Base-by-base conservation (phyloP, 30 jellyfish, hydroid and myxozoan genomes). In the Aurelia aurita complex sp. Pacific region DNA sequence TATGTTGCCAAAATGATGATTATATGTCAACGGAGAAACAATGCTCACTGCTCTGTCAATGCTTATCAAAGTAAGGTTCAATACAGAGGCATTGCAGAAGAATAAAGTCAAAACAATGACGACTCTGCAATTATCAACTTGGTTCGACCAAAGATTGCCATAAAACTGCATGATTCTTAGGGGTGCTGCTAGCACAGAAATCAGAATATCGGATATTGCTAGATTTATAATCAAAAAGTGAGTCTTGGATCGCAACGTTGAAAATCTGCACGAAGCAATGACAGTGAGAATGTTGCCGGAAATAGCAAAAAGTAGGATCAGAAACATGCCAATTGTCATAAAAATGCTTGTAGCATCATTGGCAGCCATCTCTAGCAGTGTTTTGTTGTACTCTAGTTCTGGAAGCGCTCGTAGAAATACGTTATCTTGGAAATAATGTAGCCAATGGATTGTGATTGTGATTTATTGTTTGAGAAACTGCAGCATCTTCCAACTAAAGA, bases 121-220 rank as follows among this genome's bases (percentile, higher is more conserved):
- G 5, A 73, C 64, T 67, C 81, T 54, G 54, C 95, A 86, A 71
- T 86, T 76, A 74, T 67, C 80, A 9, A 77, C 10, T 57, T 67
- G 50, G 40, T 64, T 77, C 2, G 89, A 76, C 89, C 89, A 86
- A 13, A 38, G 15, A 53, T 85, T 77, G 60, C 89, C 95, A 16
- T 23, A 77, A 19, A 52, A 62, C 43, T 86, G 88, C 19, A 76
- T 68, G 40, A 86, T 62, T 54, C 95, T 74, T 67, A 76, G 64
- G 0, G 95, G 95, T 1, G 89, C 95, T 40, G 95, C 95, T 10
- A 86, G 89, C 70, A 69, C 32, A 2, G 95, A 79, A 9, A 86
- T 68, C 10, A 86, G 50, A 4, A 86, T 76, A 51, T 86, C 95
- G 13, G 95, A 86, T 10, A 86, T 61, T 55, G 95, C 95, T 5